Evolutionary conservation across 2,113 vertebrate species (phyloP).

Genomic region (Ptilorrhoa leucosticta): DNA sequence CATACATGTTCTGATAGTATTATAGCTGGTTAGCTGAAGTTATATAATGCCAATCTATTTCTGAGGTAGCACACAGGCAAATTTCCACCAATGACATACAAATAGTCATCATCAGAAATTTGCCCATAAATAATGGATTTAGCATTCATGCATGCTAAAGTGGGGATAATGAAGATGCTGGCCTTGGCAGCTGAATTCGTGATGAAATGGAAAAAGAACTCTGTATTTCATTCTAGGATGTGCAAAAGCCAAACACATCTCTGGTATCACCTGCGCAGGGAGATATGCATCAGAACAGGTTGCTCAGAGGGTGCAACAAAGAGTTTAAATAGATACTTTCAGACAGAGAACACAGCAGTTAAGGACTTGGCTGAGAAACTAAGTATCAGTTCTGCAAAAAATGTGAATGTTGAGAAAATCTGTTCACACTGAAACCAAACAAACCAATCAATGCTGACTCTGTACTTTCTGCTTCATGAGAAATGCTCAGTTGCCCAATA

Average conservation of each 20-base stretch:
- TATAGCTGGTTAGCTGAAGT: neutral
- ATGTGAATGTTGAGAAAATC: neutral
- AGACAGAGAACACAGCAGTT: neutral
- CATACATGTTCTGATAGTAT: neutral
- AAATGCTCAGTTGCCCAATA: neutral
- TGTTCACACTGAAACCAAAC: neutral
- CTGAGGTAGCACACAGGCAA: neutral
- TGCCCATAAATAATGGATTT: constrained; percentile 6
- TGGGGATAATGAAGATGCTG: neutral
- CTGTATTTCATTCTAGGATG: neutral
- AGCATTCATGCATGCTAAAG: neutral
- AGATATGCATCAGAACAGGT: neutral
- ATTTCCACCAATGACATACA: neutral
- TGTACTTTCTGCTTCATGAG: neutral
- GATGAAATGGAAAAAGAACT: neutral
- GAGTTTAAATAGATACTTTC: neutral
- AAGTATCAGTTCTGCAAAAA: neutral
- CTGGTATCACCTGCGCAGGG: neutral
- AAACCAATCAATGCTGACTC: neutral
- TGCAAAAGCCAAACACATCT: neutral
- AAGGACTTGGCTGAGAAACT: neutral
- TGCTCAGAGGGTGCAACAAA: neutral
- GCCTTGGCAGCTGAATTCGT: neutral
- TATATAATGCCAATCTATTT: neutral
- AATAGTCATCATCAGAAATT: neutral